A percentile compares a stretch with the other conserved stretches of the same genome.
Evolutionary conservation across 2,797 vertebrate genomes (phyloP).

Genomic region (Pseudopleuronectes americanus): DNA sequence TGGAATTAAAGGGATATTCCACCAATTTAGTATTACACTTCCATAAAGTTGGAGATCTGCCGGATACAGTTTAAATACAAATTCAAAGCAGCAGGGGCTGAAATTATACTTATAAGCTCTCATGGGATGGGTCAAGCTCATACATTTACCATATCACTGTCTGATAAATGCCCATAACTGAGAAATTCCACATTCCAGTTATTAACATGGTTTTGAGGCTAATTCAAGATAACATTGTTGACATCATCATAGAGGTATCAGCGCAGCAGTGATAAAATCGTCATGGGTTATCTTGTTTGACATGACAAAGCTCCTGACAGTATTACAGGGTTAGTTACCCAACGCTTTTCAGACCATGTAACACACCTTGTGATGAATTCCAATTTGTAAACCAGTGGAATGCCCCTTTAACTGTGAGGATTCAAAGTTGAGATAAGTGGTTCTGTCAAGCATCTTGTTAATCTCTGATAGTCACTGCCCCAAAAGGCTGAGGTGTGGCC

Average conservation of each 20-base stretch:
- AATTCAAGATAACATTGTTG: too few species aligned
- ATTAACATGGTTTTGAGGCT: too few species aligned
- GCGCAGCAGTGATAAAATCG: too few species aligned
- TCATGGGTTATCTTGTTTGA: too few species aligned
- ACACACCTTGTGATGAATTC: background rate
- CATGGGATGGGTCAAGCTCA: too few species aligned
- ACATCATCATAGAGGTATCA: too few species aligned
- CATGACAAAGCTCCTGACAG: too few species aligned
- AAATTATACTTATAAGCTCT: too few species aligned
- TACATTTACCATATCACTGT: background rate
- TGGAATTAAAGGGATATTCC: slow-evolving; percentile 18
- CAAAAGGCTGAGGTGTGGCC: background rate
- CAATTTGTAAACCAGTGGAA: background rate
- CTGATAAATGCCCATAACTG: too few species aligned
- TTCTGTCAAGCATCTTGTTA: background rate
- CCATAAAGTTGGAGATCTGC: background rate
- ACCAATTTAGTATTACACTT: slow-evolving; percentile 1
- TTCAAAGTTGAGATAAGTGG: background rate
- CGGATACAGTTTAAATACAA: too few species aligned
- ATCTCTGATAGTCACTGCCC: background rate
- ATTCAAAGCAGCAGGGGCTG: too few species aligned
- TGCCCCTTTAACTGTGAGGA: slow-evolving; percentile 1
- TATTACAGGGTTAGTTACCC: background rate
- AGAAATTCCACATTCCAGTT: too few species aligned
- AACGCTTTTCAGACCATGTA: background rate